Base-by-base conservation (phyloP, 2,797 vertebrate species). In the Melanotaenia nigrans region DNA sequence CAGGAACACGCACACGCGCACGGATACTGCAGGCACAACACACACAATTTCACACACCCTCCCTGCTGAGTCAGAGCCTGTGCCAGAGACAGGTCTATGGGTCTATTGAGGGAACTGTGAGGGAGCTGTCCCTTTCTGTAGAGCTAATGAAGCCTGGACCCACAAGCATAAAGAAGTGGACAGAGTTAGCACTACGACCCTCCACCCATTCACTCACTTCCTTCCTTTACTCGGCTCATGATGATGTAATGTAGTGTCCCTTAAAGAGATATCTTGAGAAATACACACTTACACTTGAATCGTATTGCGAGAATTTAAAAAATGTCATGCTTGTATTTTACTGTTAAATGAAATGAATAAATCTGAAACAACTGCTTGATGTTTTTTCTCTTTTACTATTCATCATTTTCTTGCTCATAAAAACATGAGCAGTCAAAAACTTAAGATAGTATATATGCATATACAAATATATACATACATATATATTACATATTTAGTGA, bases 121-220 rank as follows among this genome's bases (percentile, higher is more conserved):
- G 88, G 85, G 83, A 86, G 85, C 76, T 40, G 78, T 85, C 84
- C 87, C 83, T 91, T 92, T 93, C 90, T 93, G 92, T 85, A 22
- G 87, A 94, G 88, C 92, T 94, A 94, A 94, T 93, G 91, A 94
- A 93, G 90, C 93, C 90, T 92, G 92, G 91, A 91, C 74, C 81
- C 84, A 70, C 73, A 71, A 69, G 78, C 90, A 92, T 92, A 93
- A 93, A 92, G 88, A 87, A 91, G 76, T 60, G 73, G 71, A 85
- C 69, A 84, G 92, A 90, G 89, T 86, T 87, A 89, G 89, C 75
- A 77, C 72, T 79, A 74, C 76, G 60, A 87, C 88, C 84, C 89
- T 87, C 88, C 89, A 78, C 78, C 87, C 84, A 90, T 93, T 92
- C 92, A 90, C 85, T 83, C 88, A 84, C 90, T 89, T 91, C 89